Evolutionary conservation across 2,888 invertebrate genomes (phyloP).

Genomic region (Sminthurinus aureus): DNA sequence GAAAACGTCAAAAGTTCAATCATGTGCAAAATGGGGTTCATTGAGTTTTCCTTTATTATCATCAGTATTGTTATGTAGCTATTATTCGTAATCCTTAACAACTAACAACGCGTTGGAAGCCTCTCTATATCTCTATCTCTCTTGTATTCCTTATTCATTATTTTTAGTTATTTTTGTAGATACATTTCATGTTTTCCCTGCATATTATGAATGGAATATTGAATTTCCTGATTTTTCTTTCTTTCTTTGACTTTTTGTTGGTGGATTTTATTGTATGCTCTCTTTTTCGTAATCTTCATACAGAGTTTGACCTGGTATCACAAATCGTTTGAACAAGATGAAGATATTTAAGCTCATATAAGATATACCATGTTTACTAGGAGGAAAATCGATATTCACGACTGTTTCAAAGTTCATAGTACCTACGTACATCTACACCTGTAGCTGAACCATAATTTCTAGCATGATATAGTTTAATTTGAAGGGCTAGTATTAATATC

Average conservation of each 20-base stretch:
- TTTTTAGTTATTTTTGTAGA: background rate
- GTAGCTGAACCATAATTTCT: no score
- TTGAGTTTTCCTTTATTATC: constrained; percentile 15
- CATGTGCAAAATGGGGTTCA: constrained; percentile 24
- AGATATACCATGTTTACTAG: background rate
- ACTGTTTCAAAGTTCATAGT: background rate
- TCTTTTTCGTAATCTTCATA: background rate
- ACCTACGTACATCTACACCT: no score
- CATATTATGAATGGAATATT: background rate
- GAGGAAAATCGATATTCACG: background rate
- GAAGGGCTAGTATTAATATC: no score
- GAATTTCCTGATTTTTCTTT: background rate
- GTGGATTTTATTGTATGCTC: background rate
- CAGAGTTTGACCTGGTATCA: no score
- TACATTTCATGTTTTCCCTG: background rate
- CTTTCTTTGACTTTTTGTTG: background rate
- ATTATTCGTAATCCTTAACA: background rate
- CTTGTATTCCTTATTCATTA: background rate
- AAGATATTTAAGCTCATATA: no score
- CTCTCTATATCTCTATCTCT: background rate
- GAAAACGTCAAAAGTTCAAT: constrained; percentile 23
- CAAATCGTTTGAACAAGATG: no score
- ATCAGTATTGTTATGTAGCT: background rate
- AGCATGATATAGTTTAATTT: no score
- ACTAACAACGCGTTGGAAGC: background rate